phyloP scores from a whole-genome alignment of 2,113 vertebrate genomes.

The Sander lucioperca region DNA sequence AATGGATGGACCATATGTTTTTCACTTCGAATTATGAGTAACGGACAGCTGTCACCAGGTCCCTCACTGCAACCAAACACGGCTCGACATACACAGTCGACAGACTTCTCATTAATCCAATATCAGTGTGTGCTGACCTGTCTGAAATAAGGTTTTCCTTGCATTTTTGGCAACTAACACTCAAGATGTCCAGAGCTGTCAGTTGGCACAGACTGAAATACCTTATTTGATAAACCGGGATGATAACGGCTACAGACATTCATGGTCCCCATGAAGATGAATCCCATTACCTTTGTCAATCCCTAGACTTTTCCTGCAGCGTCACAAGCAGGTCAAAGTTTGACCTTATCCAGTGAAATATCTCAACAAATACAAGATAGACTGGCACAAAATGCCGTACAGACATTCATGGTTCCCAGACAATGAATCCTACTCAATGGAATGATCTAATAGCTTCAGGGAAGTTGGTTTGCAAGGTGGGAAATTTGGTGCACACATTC shows the following conservation, averaged over 20 bases:
- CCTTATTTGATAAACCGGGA: neutral
- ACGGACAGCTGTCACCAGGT: slow-evolving; percentile 46
- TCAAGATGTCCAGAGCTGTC: slow-evolving; percentile 12
- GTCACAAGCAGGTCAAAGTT: neutral
- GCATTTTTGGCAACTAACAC: slow-evolving; percentile 47
- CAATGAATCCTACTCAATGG: neutral
- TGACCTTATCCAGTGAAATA: neutral
- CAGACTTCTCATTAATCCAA: slow-evolving; percentile 45
- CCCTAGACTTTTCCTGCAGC: neutral
- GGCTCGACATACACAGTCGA: slow-evolving; percentile 36
- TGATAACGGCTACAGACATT: neutral
- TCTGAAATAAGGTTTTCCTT: slow-evolving; percentile 28
- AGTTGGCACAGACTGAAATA: neutral
- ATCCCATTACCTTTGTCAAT: neutral
- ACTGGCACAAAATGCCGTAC: neutral
- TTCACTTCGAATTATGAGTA: slow-evolving; percentile 7
- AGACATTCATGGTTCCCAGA: neutral
- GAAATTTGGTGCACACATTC: neutral
- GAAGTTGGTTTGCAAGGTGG: too few species aligned
- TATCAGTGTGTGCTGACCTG: slow-evolving; percentile 22
- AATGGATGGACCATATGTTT: slow-evolving; percentile 12
- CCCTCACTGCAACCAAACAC: slow-evolving; percentile 5
- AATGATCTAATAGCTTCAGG: too few species aligned
- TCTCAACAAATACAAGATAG: neutral
- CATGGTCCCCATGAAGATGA: neutral